Percentiles rank a stretch among this genome's conserved stretches.
Conservation (phyloP, 2,113 vertebrate species). For the Neodontobutis hainanensis region DNA sequence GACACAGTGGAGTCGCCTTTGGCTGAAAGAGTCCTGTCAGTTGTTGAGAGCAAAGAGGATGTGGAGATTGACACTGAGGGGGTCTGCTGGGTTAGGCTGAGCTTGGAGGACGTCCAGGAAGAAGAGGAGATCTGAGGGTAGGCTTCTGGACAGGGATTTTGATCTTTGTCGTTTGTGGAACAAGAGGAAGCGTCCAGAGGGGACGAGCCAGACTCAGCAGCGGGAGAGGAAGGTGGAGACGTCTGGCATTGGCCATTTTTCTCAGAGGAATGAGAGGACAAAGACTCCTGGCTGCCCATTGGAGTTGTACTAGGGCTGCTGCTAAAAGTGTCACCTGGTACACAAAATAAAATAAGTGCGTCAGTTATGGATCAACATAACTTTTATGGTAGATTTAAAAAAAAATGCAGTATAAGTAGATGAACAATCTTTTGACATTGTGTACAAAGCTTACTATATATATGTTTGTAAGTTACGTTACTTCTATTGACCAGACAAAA, state of each 20-base stretch:
- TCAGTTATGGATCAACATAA: background rate
- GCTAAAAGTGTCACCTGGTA: slow-evolving; percentile 92
- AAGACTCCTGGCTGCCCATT: slow-evolving; percentile 95
- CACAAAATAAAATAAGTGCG: slow-evolving; percentile 3
- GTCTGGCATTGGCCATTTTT: slow-evolving; percentile 87
- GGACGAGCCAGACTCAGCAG: slow-evolving; percentile 34
- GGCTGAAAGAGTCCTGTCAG: slow-evolving; percentile 80
- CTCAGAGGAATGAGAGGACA: slow-evolving; percentile 98
- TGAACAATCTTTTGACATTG: too few relatives aligned
- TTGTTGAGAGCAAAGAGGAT: slow-evolving; percentile 86
- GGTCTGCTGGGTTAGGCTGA: slow-evolving; percentile 79
- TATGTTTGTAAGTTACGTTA: too few relatives aligned
- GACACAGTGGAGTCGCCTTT: slow-evolving; percentile 69
- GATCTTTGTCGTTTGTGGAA: slow-evolving; percentile 38
- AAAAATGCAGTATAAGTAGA: too few relatives aligned
- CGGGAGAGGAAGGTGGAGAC: slow-evolving; percentile 74
- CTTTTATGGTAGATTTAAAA: background rate
- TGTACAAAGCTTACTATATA: too few relatives aligned
- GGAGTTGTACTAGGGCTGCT: slow-evolving; percentile 95
- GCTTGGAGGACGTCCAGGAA: slow-evolving; percentile 62
- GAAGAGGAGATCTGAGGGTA: slow-evolving; percentile 34
- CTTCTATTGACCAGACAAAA: too few relatives aligned
- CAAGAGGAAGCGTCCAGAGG: slow-evolving; percentile 41
- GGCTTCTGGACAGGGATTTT: slow-evolving; percentile 22
- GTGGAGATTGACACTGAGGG: slow-evolving; percentile 90